These are phyloP conservation scores for Notodonta ziczac DNA, from an alignment of 2,888 invertebrate genomes.

Conservation along the genomic window DNA sequence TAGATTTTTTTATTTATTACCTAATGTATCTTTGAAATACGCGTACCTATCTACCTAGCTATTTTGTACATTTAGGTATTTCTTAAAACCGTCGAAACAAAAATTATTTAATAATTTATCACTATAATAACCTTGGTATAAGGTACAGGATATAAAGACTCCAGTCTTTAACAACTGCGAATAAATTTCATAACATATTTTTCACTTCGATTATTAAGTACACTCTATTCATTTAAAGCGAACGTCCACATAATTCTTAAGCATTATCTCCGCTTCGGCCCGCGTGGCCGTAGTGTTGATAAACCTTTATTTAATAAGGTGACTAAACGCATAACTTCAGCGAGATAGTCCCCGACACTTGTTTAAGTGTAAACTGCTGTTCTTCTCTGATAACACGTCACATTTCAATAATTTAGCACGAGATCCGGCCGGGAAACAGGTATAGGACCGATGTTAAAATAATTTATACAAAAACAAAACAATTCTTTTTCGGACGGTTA, in stretches of 20 bases:
- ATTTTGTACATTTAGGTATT: no score
- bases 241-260: constrained; percentile 45
- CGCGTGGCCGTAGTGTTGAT: constrained; percentile 53
- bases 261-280: constrained; percentile 23
- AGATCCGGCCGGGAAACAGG: constrained; percentile 50
- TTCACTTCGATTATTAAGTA: background rate
- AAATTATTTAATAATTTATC: no score
- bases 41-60: no score
- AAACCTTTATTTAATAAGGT: constrained; percentile 78
- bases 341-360: constrained; percentile 71
- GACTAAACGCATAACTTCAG: constrained; percentile 72
- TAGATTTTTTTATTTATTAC: no score
- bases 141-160: no score
- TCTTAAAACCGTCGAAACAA: no score
- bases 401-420: constrained; percentile 79
- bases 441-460: constrained; percentile 54
- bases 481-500: constrained; percentile 17
- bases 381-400: constrained; percentile 76
- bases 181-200: background rate
- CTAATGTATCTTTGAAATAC: no score
- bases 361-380: constrained; percentile 83
- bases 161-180: background rate
- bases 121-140: background rate
- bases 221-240: constrained; percentile 7
- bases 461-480: constrained; percentile 42